phyloP scores from a whole-genome alignment of 1,140 invertebrate species.

The Caerostris darwini region DNA sequence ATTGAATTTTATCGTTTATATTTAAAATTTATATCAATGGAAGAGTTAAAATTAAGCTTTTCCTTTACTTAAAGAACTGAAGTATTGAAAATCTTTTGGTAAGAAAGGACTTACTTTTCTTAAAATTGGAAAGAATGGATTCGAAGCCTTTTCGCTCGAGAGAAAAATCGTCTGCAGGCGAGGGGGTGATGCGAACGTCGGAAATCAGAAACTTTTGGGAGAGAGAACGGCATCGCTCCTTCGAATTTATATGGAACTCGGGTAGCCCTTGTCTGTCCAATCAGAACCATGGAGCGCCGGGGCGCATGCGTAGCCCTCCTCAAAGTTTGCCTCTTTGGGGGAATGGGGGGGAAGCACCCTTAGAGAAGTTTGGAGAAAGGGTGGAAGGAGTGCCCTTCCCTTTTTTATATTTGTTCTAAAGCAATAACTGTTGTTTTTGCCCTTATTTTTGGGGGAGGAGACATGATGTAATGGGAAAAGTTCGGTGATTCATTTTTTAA shows the following conservation, averaged over 20 bases:
- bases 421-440: not conserved
- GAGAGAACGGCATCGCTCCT: constrained; percentile 30
- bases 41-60: too few species aligned
- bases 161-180: not conserved
- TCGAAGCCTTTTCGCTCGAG: not conserved
- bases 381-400: not conserved
- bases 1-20: too few species aligned
- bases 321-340: constrained; percentile 22
- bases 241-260: constrained; percentile 13
- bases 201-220: constrained; percentile 42
- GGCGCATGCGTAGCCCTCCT: constrained; percentile 30
- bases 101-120: not conserved
- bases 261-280: not conserved
- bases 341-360: not conserved
- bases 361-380: not conserved
- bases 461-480: not conserved
- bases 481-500: not conserved
- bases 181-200: not conserved
- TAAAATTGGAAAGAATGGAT: not conserved
- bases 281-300: not conserved
- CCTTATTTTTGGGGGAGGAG: not conserved
- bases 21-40: too few species aligned
- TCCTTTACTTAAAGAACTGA: too few species aligned
- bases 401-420: not conserved
- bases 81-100: too few species aligned